Base-by-base conservation (phyloP, 23 tunicate genomes). In the Clavelina lepadiformis region DNA sequence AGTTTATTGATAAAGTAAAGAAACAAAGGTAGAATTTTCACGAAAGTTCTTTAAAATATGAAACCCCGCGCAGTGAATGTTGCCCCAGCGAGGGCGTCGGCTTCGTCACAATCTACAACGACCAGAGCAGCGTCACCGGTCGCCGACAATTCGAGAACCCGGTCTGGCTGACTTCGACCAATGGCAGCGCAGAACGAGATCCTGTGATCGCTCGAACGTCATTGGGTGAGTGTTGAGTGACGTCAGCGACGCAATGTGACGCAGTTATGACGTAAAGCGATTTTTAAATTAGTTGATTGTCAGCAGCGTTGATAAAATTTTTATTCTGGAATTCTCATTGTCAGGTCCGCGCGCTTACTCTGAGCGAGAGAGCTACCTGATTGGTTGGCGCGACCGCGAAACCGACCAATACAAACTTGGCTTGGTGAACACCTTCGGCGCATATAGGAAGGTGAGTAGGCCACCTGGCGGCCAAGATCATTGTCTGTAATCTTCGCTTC, bases 81-180 rank as follows among this genome's bases (percentile, higher is more conserved):
- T 76, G 83, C 35, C 66, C 69, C 20, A 83, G 85, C n/a, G 30
- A 36, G 0, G 93, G 93, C 34, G 41, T 84, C 38, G 93, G 93
- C 0, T 76, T 84, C 56, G 71, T 54, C 46, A 76, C 77, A 51
- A 76, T 84, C 33, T 84, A 76, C 73, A 84, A 84, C 51, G 93
- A 76, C 20, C 32, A 37, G 23, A 72, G 77, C 55, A 46, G 49
- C 15, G 25, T 84, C 41, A 76, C 83, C 0, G 78, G 76, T 2
- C 28, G 51, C 1, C 83, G 72, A 46, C 52, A 72, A 7, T 57
- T 84, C 35, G 93, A 84, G 31, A 56, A 58, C 0, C 44, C 71
- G 1, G 44, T 35, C 18, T 84, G 93, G 93, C 33, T 84, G 55
- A 84, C 83, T 31, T n/a, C 34, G 4, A 69, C 58, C 51, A 71